phyloP scores from a whole-genome alignment of 2,797 vertebrate species.

The Pipistrellus pygmaeus region DNA sequence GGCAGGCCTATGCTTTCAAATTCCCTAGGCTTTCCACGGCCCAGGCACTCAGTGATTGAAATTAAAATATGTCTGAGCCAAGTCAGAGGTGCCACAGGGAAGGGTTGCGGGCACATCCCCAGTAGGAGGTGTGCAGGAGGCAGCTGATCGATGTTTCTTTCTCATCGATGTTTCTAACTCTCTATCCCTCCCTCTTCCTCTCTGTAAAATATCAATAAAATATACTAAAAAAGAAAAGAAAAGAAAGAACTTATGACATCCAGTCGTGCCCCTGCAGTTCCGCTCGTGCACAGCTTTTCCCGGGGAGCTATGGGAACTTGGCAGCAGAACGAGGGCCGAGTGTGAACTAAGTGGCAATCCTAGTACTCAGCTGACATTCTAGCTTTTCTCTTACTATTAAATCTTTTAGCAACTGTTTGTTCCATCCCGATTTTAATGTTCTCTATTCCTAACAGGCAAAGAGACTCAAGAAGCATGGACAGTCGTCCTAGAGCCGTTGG shows the following conservation, averaged over 20 bases:
- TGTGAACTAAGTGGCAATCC: not conserved
- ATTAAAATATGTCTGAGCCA: slow-evolving; percentile 2
- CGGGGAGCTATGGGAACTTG: not conserved
- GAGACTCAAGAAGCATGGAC: slow-evolving; percentile 85
- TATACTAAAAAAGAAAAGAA: too few species aligned
- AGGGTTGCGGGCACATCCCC: not conserved
- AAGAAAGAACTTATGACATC: not conserved
- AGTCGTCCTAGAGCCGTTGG: slow-evolving; percentile 91
- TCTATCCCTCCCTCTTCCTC: too few species aligned
- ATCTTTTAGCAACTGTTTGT: not conserved
- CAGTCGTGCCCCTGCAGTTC: not conserved
- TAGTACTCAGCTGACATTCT: not conserved
- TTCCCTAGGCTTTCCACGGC: not conserved
- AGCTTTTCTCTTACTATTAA: slow-evolving; percentile 17
- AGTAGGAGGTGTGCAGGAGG: too few species aligned
- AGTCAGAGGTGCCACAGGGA: not conserved
- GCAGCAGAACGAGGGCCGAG: not conserved
- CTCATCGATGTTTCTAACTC: too few species aligned
- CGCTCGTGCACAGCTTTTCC: not conserved
- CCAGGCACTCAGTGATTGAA: not conserved
- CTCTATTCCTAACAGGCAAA: slow-evolving; percentile 76
- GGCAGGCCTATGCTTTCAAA: not conserved
- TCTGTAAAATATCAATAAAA: too few species aligned
- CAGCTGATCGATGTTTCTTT: too few species aligned
- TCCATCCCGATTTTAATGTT: slow-evolving; percentile 41